Evolutionary conservation across 23 tunicate species (phyloP), one percentile per base, ranked within the genome.

Genomic region (Clavelina lepadiformis): DNA sequence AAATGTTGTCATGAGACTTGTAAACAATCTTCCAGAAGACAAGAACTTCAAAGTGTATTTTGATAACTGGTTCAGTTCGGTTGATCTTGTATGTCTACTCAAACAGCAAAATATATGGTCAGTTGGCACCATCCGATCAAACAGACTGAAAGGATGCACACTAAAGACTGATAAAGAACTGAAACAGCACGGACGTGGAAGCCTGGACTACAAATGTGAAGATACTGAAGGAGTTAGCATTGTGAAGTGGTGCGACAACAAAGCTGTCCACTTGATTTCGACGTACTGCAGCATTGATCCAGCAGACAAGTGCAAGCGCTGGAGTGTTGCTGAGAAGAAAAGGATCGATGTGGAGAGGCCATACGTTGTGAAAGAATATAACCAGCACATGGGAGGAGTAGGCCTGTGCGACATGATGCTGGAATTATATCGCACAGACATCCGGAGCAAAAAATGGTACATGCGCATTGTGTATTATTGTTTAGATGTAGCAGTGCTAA

Each of bases 401-500:
- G 69, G 38, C 51, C 51, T 63, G 23, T 63, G 69, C 27, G 69
- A 63, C 69, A 63, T 63, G 51, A 35, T 63, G 69, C 5, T 11
- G 28, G 69, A 59, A 59, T 28, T 59, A 26, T 59, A 59, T 28
- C 35, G 65, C n/a, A 59, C 65, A 24, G 65, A 29, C 69, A 63
- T 63, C 50, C 37, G 69, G 27, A 63, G 69, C 23, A 63, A 23
- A 13, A 63, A 36, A 37, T 63, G 69, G 50, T 63, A 63, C 69
- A 35, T 63, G 69, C 50, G 69, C 5, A 63, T 63, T 6, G 69
- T 63, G 69, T 63, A 63, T 28, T 63, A 37, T 37, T 63, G 69
- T 28, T 35, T 63, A 35, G 69, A 63, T 37, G 51, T 63, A 3
- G 51, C 69, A 8, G 69, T 63, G 22, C 22, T 11, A 37, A 63